phyloP scores from a whole-genome alignment of 1,140 invertebrate genomes.

The Pogonognathellus flavescens region DNA sequence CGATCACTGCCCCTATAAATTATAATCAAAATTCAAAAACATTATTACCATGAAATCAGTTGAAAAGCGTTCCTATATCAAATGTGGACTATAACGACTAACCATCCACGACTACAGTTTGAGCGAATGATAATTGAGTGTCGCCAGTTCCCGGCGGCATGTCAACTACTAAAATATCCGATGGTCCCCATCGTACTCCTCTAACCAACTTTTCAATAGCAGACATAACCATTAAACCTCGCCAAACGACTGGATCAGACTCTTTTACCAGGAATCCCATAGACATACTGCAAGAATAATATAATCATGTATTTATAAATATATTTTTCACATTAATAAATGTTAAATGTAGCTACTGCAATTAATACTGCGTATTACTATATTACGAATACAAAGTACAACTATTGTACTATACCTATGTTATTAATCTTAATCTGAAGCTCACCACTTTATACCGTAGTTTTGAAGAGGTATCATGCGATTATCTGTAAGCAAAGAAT shows the following conservation, averaged over 20 bases:
- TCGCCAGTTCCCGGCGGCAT: constrained; percentile 94
- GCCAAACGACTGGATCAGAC: constrained; percentile 86
- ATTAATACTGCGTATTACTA: too few relatives aligned
- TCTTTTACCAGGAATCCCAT: constrained; percentile 90
- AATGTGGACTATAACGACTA: constrained; percentile 54
- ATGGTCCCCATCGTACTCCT: constrained; percentile 84
- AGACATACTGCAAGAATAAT: constrained; percentile 79
- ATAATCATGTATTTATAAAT: neutral
- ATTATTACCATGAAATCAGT: neutral
- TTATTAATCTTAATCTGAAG: neutral
- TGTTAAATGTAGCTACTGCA: too few relatives aligned
- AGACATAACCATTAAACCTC: constrained; percentile 95
- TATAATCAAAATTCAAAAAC: neutral
- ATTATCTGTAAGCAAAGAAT: constrained; percentile 74
- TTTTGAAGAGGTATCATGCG: constrained; percentile 88
- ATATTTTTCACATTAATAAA: neutral
- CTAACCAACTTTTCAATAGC: constrained; percentile 86
- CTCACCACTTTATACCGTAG: constrained; percentile 91
- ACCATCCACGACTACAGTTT: constrained; percentile 88
- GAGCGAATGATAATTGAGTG: constrained; percentile 87
- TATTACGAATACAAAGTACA: neutral
- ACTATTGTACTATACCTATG: constrained; percentile 8
- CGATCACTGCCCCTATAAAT: constrained; percentile 80
- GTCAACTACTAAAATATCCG: constrained; percentile 88
- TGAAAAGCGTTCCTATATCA: neutral